Conservation (phyloP, 1,140 invertebrate genomes). For the Euura lappo region DNA sequence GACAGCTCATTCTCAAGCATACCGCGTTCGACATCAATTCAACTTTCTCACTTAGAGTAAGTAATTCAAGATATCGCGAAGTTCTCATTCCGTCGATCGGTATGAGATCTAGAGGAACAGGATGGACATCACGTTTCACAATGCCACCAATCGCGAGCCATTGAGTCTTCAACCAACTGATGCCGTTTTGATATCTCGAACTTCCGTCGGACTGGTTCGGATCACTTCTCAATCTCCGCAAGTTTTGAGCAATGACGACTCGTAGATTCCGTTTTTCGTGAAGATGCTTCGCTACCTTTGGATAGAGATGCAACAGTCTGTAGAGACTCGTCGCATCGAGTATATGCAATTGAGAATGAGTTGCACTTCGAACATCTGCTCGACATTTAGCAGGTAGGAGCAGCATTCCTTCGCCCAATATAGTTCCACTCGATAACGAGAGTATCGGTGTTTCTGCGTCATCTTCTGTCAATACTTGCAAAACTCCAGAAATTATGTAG, state of each 20-base stretch:
- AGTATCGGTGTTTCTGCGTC: slow-evolving; percentile 32
- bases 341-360: background rate
- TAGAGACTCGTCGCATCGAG: background rate
- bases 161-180: background rate
- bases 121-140: background rate
- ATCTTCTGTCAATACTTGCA: slow-evolving; percentile 30
- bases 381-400: background rate
- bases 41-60: background rate
- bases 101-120: background rate
- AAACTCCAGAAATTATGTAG: slow-evolving; percentile 24
- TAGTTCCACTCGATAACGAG: slow-evolving; percentile 26
- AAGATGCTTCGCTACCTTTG: background rate
- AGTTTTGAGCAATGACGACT: background rate
- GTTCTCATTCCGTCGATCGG: background rate
- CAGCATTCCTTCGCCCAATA: slow-evolving; percentile 20
- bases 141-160: background rate
- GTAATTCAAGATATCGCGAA: slow-evolving; percentile 2
- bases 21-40: background rate
- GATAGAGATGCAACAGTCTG: background rate
- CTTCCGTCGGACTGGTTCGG: background rate
- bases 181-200: background rate
- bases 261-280: background rate
- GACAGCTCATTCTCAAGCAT: background rate
- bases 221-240: background rate
- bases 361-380: background rate